Percentiles rank a stretch among this genome's conserved stretches.
These are phyloP conservation scores for Branchinecta sandiegonensis DNA, from an alignment of 2,888 invertebrate genomes.

Conservation along the genomic window DNA sequence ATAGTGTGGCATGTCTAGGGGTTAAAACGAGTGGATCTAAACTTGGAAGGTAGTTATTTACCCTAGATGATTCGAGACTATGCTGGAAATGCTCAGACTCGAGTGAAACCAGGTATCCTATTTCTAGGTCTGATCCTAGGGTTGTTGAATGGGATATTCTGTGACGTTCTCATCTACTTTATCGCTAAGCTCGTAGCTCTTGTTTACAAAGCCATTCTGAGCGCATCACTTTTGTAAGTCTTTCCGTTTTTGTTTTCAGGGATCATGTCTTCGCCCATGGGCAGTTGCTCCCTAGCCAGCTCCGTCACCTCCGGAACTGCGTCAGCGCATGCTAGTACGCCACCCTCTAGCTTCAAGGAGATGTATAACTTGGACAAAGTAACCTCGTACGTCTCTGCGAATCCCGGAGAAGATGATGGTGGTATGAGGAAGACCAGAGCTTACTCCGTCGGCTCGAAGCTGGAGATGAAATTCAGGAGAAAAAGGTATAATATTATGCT, in stretches of 20 bases:
- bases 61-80: too few species aligned
- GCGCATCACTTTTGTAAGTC: too few species aligned
- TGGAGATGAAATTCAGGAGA: constrained; percentile 38
- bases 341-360: constrained; percentile 58
- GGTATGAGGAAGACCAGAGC: constrained; percentile 51
- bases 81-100: too few species aligned
- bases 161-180: too few species aligned
- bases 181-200: too few species aligned
- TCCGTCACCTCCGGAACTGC: constrained; percentile 65
- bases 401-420: constrained; percentile 46
- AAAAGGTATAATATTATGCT: constrained; percentile 33
- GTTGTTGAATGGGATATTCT: too few species aligned
- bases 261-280: constrained; percentile 41
- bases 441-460: constrained; percentile 70
- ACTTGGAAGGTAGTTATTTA: too few species aligned
- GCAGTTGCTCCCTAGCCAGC: constrained; percentile 42
- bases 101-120: too few species aligned
- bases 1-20: too few species aligned
- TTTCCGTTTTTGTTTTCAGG: constrained; percentile 24
- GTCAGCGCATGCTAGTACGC: constrained; percentile 62
- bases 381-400: constrained; percentile 49
- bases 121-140: too few species aligned
- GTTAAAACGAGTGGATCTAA: too few species aligned
- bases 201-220: too few species aligned
- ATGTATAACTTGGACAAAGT: constrained; percentile 63